Percentiles rank a stretch among this genome's conserved stretches.
These are phyloP conservation scores for Pristionchus pacificus DNA, from an alignment of 1,140 invertebrate species.

Conservation along the genomic window DNA sequence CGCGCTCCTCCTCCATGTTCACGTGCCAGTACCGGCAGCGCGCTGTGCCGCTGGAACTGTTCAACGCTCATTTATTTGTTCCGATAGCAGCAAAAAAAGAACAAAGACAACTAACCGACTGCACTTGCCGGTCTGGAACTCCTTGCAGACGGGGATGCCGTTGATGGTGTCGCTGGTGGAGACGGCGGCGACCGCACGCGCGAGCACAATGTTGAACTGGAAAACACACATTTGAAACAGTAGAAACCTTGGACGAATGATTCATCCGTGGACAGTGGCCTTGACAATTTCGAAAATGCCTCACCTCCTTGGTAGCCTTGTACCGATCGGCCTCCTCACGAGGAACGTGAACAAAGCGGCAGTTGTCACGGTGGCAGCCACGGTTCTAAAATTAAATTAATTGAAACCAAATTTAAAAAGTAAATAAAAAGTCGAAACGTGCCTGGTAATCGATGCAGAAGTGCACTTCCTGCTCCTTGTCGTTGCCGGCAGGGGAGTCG, in stretches of 20 bases:
- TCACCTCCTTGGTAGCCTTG: conserved; percentile 22
- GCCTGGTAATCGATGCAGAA: conserved; percentile 53
- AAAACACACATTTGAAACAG: neutral
- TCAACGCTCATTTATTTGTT: too few species aligned
- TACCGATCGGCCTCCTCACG: conserved; percentile 47
- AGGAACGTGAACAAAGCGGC: conserved; percentile 48
- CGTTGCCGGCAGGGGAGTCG: conserved; percentile 45
- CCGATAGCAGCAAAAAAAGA: too few species aligned
- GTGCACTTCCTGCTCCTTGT: conserved; percentile 37
- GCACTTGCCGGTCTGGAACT: conserved; percentile 40
- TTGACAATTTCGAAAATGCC: neutral
- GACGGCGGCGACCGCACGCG: conserved; percentile 47
- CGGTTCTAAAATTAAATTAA: conserved; percentile 36
- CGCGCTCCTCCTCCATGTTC: conserved; percentile 38
- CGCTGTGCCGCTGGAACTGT: conserved; percentile 7
- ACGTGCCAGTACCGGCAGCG: conserved; percentile 44
- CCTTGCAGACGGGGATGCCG: conserved; percentile 51
- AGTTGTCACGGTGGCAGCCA: conserved; percentile 48
- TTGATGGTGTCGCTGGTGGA: conserved; percentile 44
- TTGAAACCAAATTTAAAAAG: neutral
- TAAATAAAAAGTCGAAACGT: neutral
- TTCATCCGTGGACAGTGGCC: too few species aligned
- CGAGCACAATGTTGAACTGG: conserved; percentile 25
- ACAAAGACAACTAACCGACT: conserved; percentile 10
- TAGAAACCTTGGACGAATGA: conserved; percentile 40